Evolutionary conservation across 2,113 vertebrate genomes (phyloP).

Genomic region (Vulpes vulpes): DNA sequence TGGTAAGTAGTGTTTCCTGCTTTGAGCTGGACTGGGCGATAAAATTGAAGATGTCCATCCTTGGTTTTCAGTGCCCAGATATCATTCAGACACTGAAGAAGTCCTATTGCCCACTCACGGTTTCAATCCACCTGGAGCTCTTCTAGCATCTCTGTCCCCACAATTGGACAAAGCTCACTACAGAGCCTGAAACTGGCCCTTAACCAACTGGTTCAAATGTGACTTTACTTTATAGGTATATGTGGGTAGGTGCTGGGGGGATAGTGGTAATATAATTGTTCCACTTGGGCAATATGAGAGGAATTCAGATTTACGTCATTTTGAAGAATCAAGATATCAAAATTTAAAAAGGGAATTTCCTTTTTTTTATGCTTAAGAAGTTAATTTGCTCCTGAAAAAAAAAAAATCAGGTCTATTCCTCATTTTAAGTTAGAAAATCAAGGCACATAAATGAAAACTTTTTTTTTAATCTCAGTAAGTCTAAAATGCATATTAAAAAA

Average conservation of each 20-base stretch:
- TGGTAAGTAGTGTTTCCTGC: neutral
- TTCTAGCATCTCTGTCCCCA: neutral
- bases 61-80: neutral
- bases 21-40: neutral
- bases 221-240: neutral
- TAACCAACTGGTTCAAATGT: neutral
- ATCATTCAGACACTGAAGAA: neutral
- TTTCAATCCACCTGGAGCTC: neutral
- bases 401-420: neutral
- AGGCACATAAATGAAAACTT: neutral
- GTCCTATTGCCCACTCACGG: neutral
- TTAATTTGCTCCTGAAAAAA: neutral
- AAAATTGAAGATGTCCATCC: neutral
- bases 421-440: constrained; percentile 7
- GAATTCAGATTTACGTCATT: neutral
- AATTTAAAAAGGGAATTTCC: neutral
- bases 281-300: neutral
- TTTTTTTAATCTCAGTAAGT: neutral
- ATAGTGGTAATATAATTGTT: neutral
- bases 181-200: neutral
- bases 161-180: neutral
- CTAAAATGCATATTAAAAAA: constrained; percentile 2
- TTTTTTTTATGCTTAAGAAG: neutral
- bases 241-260: neutral
- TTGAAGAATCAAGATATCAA: neutral